These are phyloP conservation scores for Glyptemys insculpta DNA, from an alignment of 2,797 vertebrate species.

Conservation along the genomic window DNA sequence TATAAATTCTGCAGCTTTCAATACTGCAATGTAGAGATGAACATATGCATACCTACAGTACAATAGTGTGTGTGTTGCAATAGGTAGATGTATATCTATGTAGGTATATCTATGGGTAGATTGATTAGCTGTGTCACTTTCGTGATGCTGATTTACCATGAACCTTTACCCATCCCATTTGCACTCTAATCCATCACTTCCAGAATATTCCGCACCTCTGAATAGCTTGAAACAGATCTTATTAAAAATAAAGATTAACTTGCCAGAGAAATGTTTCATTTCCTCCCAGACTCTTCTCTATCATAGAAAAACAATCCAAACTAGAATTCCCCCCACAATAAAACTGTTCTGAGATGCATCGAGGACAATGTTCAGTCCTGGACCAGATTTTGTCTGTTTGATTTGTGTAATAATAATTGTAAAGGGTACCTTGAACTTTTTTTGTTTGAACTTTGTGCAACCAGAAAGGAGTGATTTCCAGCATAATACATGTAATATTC, in stretches of 20 bases:
- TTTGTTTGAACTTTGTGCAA: neutral
- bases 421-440: neutral
- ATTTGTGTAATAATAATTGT: neutral
- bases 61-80: neutral
- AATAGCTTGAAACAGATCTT: neutral
- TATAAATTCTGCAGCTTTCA: neutral
- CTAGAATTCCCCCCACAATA: neutral
- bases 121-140: neutral
- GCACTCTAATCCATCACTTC: neutral
- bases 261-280: neutral
- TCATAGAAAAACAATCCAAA: neutral
- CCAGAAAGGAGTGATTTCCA: neutral
- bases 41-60: neutral
- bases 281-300: neutral
- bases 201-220: neutral
- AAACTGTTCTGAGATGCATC: neutral
- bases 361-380: neutral
- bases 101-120: neutral
- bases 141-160: neutral
- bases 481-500: neutral
- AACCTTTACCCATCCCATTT: accelerated
- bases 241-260: neutral
- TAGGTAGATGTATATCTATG: neutral
- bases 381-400: neutral
- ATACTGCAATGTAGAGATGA: neutral